Conservation (phyloP, 2,888 invertebrate species). For the Nipponacmea schrenckii region DNA sequence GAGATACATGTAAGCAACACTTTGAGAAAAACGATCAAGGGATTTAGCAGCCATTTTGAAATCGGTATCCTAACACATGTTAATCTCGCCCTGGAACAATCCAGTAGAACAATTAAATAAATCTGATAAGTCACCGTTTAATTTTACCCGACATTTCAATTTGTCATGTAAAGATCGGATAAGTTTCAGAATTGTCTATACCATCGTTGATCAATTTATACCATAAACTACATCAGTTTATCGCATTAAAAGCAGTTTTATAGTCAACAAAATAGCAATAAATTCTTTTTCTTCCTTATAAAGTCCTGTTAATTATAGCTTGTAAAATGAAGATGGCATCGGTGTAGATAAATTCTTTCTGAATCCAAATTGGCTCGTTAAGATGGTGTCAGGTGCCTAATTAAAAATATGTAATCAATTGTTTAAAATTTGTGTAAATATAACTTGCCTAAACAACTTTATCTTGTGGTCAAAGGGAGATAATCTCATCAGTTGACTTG, state of each 20-base stretch:
- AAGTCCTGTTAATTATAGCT: constrained; percentile 18
- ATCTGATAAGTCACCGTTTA: constrained; percentile 8
- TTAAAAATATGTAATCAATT: too few species aligned
- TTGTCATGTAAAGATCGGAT: constrained; percentile 9
- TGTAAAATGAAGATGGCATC: constrained; percentile 27
- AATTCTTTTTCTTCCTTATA: constrained; percentile 15
- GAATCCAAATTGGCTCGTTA: constrained; percentile 24
- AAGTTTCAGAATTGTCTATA: constrained; percentile 7
- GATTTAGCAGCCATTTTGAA: too few species aligned
- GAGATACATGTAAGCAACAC: too few species aligned
- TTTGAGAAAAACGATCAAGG: too few species aligned
- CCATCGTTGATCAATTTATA: constrained; percentile 15
- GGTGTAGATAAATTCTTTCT: constrained; percentile 18
- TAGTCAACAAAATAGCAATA: constrained; percentile 28
- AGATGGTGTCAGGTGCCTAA: too few species aligned
- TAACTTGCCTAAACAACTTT: too few species aligned
- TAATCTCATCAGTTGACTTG: too few species aligned
- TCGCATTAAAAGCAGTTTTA: constrained; percentile 23
- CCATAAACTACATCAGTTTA: constrained; percentile 19
- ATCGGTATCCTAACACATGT: too few species aligned
- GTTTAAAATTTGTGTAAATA: too few species aligned
- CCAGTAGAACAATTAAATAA: neutral
- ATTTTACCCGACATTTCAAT: too few species aligned
- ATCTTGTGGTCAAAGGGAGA: too few species aligned
- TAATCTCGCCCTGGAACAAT: neutral